phyloP scores from a whole-genome alignment of 2,113 vertebrate genomes.

The Eulemur macaco region DNA sequence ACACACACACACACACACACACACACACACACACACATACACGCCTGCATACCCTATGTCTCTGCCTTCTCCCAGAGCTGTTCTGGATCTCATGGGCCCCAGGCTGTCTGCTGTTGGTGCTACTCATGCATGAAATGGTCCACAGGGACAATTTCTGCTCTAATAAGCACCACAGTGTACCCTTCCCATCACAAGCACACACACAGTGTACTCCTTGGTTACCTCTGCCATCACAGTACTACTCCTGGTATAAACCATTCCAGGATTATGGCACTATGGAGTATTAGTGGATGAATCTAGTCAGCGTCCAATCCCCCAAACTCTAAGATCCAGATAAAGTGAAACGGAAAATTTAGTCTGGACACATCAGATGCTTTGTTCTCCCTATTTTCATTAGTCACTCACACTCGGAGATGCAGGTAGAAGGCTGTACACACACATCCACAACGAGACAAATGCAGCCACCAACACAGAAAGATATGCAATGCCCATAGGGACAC shows the following conservation, averaged over 20 bases:
- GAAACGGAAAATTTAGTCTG: not conserved
- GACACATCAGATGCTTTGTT: not conserved
- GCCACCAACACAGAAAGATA: not conserved
- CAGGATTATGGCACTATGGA: not conserved
- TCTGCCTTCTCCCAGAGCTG: conserved; percentile 15
- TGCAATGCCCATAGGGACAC: too few relatives aligned
- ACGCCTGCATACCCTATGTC: not conserved
- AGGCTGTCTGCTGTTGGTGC: not conserved
- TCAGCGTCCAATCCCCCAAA: not conserved
- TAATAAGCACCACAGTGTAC: not conserved
- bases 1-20: not conserved
- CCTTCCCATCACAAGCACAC: not conserved
- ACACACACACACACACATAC: not conserved
- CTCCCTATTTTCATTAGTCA: not conserved
- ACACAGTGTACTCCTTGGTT: not conserved
- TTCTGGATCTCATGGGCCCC: not conserved
- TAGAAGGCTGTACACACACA: not conserved
- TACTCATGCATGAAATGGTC: conserved; percentile 7
- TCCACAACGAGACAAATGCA: not conserved
- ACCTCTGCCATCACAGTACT: not conserved
- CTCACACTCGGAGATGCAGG: not conserved
- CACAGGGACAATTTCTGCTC: conserved; percentile 49
- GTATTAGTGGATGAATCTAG: not conserved
- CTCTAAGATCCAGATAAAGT: not conserved
- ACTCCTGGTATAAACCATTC: fast-evolving